Evolutionary conservation across 2,888 invertebrate genomes (phyloP).

Genomic region (Ophraella communa): DNA sequence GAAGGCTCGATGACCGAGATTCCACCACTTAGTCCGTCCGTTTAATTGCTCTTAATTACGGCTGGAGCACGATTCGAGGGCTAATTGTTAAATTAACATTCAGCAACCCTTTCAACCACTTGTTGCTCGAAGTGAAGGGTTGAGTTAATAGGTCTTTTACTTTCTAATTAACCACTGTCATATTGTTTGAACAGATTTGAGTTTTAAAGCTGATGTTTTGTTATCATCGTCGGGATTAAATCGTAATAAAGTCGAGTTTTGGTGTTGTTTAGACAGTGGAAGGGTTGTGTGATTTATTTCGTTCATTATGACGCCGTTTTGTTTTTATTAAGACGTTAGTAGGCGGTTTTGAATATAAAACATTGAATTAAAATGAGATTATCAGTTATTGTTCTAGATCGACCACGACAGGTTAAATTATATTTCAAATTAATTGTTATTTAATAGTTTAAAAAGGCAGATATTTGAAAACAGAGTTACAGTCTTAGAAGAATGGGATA

Average conservation of each 20-base stretch:
- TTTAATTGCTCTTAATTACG: slow-evolving; percentile 53
- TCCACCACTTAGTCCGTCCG: slow-evolving; percentile 42
- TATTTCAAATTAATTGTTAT: neutral
- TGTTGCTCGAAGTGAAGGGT: slow-evolving; percentile 51
- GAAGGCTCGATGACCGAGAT: slow-evolving; percentile 36
- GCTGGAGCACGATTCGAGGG: slow-evolving; percentile 46
- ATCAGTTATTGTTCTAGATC: neutral
- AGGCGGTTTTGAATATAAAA: neutral
- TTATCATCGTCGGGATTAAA: slow-evolving; percentile 33
- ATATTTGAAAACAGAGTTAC: no score
- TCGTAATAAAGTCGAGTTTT: slow-evolving; percentile 34
- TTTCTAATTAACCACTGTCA: slow-evolving; percentile 50
- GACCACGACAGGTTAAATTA: neutral
- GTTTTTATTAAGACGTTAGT: neutral
- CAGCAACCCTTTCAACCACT: slow-evolving; percentile 50
- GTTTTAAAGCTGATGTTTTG: slow-evolving; percentile 37
- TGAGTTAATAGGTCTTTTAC: slow-evolving; percentile 44
- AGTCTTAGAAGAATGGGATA: no score
- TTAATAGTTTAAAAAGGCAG: no score
- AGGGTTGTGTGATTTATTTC: slow-evolving; percentile 26
- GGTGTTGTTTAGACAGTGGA: slow-evolving; percentile 14
- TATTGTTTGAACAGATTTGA: slow-evolving; percentile 47
- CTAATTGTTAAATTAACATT: slow-evolving; percentile 53
- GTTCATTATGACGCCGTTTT: slow-evolving; percentile 14
- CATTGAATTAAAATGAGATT: neutral